phyloP scores from a whole-genome alignment of 2,113 vertebrate genomes.

The Bos javanicus region DNA sequence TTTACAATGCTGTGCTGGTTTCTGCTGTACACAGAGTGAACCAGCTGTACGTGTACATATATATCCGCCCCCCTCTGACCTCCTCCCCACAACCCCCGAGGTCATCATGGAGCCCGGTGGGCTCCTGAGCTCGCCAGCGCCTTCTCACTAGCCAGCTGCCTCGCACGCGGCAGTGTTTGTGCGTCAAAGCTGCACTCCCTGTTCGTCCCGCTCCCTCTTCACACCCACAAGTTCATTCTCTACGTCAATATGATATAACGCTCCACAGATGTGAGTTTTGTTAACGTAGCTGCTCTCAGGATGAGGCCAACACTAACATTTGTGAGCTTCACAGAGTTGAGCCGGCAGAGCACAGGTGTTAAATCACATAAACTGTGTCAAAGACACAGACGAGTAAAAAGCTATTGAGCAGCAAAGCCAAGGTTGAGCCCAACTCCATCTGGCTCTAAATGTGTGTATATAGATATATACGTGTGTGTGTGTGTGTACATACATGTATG shows the following conservation, averaged over 20 bases:
- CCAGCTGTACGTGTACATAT: fast-evolving
- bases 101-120: fast-evolving
- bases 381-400: not conserved
- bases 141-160: not conserved
- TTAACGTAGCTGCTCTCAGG: not conserved
- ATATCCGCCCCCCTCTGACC: not conserved
- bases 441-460: not conserved
- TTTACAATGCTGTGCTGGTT: not conserved
- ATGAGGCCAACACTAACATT: not conserved
- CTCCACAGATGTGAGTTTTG: not conserved
- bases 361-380: not conserved
- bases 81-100: fast-evolving
- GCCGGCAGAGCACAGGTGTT: not conserved
- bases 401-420: not conserved
- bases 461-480: fast-evolving
- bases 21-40: not conserved
- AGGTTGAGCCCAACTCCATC: not conserved
- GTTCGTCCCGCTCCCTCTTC: not conserved
- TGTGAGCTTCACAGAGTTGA: not conserved
- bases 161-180: fast-evolving
- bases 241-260: not conserved
- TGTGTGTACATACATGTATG: too few relatives aligned
- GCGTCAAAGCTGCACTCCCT: not conserved
- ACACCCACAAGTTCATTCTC: not conserved
- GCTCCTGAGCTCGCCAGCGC: not conserved